These are phyloP conservation scores for Stictonetta naevosa DNA, from an alignment of 2,113 vertebrate species.

Conservation along the genomic window DNA sequence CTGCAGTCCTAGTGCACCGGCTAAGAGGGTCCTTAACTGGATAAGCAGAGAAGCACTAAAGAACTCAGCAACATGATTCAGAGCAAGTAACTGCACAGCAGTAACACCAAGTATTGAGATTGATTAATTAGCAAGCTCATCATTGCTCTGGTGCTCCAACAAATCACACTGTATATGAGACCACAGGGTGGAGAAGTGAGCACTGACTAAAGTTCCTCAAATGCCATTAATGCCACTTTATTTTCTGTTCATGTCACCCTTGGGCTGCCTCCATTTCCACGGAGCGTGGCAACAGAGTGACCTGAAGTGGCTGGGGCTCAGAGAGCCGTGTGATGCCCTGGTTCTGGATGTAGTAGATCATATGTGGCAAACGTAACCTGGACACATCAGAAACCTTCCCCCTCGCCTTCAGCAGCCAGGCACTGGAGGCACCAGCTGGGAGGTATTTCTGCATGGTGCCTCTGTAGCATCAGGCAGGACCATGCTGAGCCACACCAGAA, in stretches of 20 bases:
- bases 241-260: background rate
- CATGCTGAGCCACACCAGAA: background rate
- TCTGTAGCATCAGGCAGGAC: background rate
- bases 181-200: background rate
- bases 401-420: background rate
- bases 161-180: fast-evolving
- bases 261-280: background rate
- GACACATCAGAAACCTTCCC: background rate
- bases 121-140: background rate
- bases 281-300: background rate
- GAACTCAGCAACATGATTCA: background rate
- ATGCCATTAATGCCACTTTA: background rate
- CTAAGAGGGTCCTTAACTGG: background rate
- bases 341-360: fast-evolving
- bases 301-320: background rate
- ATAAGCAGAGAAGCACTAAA: background rate
- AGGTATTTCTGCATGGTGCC: background rate
- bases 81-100: background rate
- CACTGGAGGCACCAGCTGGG: background rate
- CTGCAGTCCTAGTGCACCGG: background rate
- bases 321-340: background rate
- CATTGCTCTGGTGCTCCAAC: background rate
- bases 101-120: background rate
- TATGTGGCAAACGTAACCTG: background rate
- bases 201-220: background rate